Evolutionary conservation across 64 coral and sea anemone species (phyloP).

Genomic region (Actinia equina): DNA sequence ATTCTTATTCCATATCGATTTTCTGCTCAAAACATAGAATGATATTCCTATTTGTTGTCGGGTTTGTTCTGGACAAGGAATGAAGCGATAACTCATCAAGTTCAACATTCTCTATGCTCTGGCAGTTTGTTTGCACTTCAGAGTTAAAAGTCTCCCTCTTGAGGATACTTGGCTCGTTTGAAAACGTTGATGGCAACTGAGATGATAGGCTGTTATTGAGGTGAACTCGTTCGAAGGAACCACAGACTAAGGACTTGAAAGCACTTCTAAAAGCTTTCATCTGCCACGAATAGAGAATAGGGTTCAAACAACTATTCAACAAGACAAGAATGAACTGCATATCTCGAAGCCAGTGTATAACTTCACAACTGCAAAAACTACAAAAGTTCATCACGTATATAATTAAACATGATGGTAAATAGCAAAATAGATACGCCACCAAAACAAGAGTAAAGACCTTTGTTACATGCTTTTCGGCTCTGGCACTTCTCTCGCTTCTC

Average conservation of each 20-base stretch:
- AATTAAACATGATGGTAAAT: constrained; percentile 57
- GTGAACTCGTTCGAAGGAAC: not conserved
- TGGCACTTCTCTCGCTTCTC: not conserved
- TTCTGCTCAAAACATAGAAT: not conserved
- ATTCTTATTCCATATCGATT: not conserved
- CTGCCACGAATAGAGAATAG: constrained; percentile 59
- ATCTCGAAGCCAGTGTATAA: constrained; percentile 93
- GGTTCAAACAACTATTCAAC: constrained; percentile 79
- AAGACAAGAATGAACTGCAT: constrained; percentile 80
- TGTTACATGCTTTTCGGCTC: constrained; percentile 72
- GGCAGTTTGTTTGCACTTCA: not conserved
- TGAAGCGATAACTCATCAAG: not conserved
- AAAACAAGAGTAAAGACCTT: constrained; percentile 78
- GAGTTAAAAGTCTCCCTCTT: not conserved
- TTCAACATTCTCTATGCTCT: not conserved
- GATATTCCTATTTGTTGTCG: not conserved
- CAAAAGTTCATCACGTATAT: constrained; percentile 95
- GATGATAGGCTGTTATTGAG: not conserved
- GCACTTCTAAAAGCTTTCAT: constrained; percentile 30
- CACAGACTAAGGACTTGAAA: not conserved
- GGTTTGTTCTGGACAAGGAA: not conserved
- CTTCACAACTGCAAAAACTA: constrained; percentile 57
- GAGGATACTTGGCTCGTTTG: not conserved
- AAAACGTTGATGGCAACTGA: not conserved
- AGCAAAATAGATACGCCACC: constrained; percentile 52